These are phyloP conservation scores for Coelopa frigida DNA, from an alignment of 1,140 invertebrate genomes.

Conservation along the genomic window DNA sequence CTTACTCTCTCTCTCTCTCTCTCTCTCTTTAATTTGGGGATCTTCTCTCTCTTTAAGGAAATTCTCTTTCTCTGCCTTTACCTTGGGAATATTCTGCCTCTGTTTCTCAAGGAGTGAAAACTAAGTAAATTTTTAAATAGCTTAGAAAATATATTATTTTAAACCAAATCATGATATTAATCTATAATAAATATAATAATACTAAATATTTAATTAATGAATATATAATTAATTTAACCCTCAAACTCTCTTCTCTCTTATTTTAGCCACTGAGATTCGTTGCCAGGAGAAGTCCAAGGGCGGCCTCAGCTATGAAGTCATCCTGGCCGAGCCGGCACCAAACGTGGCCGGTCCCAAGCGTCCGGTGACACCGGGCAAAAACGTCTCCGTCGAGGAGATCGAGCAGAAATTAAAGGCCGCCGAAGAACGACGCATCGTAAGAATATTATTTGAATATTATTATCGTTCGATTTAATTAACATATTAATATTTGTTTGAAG, in stretches of 20 bases:
- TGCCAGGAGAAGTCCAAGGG: constrained; percentile 84
- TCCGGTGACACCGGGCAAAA: constrained; percentile 50
- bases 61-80: not conserved
- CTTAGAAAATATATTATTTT: too few relatives aligned
- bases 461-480: not conserved
- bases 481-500: constrained; percentile 39
- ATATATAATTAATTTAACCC: too few relatives aligned
- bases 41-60: not conserved
- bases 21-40: constrained; percentile 8
- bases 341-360: constrained; percentile 54
- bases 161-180: too few relatives aligned
- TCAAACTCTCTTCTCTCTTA: constrained; percentile 11
- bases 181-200: too few relatives aligned
- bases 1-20: constrained; percentile 1
- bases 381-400: constrained; percentile 73
- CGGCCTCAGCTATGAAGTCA: constrained; percentile 87
- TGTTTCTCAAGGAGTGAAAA: not conserved
- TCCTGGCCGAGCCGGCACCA: constrained; percentile 73
- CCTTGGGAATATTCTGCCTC: not conserved
- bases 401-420: constrained; percentile 85
- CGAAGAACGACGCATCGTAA: constrained; percentile 80
- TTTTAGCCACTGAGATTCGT: constrained; percentile 74
- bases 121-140: not conserved
- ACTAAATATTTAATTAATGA: too few relatives aligned
- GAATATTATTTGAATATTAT: constrained; percentile 16